Percentiles rank a stretch among this genome's conserved stretches.
phyloP scores from a whole-genome alignment of 2,797 vertebrate genomes.

The Gadopsis bispinosus region DNA sequence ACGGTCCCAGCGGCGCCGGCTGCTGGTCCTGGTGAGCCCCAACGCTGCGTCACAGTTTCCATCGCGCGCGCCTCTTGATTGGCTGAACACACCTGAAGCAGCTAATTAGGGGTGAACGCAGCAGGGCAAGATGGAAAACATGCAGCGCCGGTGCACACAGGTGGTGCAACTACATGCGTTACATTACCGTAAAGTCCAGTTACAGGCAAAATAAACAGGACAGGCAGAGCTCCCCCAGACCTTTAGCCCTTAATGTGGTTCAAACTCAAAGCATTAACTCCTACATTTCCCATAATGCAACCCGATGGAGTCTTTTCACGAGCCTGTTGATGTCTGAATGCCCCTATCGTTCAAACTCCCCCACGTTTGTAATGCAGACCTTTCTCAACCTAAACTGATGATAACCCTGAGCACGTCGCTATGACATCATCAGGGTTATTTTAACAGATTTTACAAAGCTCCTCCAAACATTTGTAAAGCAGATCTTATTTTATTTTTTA shows the following conservation, averaged over 20 bases:
- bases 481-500: background rate
- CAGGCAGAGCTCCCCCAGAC: too few species aligned
- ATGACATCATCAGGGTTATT: background rate
- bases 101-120: background rate
- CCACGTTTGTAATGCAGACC: background rate
- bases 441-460: background rate
- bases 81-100: conserved; percentile 37
- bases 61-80: background rate
- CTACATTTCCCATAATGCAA: background rate
- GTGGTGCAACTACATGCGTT: background rate
- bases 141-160: background rate
- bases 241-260: background rate
- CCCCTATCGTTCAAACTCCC: background rate
- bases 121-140: too few species aligned
- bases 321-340: background rate
- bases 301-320: background rate
- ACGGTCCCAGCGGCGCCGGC: background rate
- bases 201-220: too few species aligned
- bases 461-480: background rate
- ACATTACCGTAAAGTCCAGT: background rate
- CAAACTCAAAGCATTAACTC: background rate
- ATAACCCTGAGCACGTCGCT: background rate
- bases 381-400: background rate
- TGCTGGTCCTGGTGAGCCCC: background rate
- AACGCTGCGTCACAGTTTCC: background rate